Conservation (phyloP, 2,888 invertebrate genomes). For the Pristionchus japonicus region DNA sequence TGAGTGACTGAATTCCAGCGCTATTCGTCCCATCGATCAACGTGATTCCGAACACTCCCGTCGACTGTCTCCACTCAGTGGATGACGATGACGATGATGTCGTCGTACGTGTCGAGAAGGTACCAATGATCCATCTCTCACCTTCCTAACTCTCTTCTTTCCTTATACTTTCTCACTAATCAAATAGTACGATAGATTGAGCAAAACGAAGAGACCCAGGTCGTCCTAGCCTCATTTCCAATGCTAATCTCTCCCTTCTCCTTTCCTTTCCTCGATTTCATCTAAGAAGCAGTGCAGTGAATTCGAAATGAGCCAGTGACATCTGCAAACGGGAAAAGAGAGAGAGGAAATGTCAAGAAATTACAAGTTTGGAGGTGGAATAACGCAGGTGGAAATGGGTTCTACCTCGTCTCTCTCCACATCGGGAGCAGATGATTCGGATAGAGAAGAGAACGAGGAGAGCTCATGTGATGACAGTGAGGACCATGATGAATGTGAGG, state of each 20-base stretch:
- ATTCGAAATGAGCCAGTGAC: neutral
- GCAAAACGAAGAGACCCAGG: no score
- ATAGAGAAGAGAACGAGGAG: slow-evolving; percentile 63
- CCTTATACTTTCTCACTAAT: no score
- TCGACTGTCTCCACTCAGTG: slow-evolving; percentile 55
- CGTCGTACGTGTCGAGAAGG: slow-evolving; percentile 16
- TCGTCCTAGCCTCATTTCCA: neutral
- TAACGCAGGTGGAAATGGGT: slow-evolving; percentile 11
- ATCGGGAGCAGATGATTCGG: slow-evolving; percentile 74
- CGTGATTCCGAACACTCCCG: slow-evolving; percentile 74
- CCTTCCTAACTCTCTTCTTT: no score
- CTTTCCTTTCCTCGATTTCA: neutral
- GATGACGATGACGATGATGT: slow-evolving; percentile 52
- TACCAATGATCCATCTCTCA: no score
- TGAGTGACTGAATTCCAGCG: slow-evolving; percentile 43
- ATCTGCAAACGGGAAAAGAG: neutral
- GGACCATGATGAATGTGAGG: slow-evolving; percentile 45
- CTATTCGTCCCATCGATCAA: slow-evolving; percentile 72
- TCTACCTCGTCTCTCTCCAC: slow-evolving; percentile 66
- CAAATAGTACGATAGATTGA: no score
- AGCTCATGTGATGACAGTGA: slow-evolving; percentile 47
- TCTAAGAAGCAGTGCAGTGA: neutral
- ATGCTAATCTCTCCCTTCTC: neutral
- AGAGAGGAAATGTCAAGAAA: neutral
- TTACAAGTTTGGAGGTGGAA: neutral